Conservation (phyloP, 2,888 invertebrate species). For the Ormyrus labotus region DNA sequence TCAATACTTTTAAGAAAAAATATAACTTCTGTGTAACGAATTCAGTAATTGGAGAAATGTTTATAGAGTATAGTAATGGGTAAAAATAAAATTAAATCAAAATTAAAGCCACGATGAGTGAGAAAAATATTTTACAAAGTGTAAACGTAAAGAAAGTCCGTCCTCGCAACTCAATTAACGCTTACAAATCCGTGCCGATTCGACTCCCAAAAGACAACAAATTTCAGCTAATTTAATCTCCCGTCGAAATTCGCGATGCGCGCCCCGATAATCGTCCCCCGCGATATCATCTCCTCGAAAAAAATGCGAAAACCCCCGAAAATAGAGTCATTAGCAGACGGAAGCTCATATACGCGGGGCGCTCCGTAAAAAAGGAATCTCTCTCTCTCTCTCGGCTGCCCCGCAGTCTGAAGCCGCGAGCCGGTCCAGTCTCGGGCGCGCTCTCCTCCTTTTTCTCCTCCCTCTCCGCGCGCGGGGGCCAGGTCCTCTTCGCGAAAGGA, state of each 20-base stretch:
- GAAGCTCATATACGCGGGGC: too few relatives aligned
- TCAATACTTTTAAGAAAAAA: too few relatives aligned
- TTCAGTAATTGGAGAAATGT: too few relatives aligned
- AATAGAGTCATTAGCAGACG: constrained; percentile 54
- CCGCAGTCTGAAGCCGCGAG: constrained; percentile 45
- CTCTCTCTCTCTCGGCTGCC: constrained; percentile 17
- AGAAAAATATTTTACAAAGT: too few relatives aligned
- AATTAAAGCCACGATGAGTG: too few relatives aligned
- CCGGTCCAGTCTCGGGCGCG: neutral
- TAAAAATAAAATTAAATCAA: too few relatives aligned
- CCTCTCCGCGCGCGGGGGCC: neutral
- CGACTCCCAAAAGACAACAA: too few relatives aligned
- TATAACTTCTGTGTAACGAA: too few relatives aligned
- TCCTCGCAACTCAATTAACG: too few relatives aligned
- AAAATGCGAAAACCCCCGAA: constrained; percentile 50
- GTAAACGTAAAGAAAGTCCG: too few relatives aligned
- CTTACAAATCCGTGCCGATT: too few relatives aligned
- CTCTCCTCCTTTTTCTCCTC: constrained; percentile 9
- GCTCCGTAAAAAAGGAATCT: neutral
- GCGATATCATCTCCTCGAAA: constrained; percentile 19
- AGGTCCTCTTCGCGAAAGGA: constrained; percentile 20
- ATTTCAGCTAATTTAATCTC: neutral
- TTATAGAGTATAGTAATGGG: too few relatives aligned
- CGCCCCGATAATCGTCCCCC: neutral
- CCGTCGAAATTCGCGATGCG: constrained; percentile 32